Evolutionary conservation across 2,113 vertebrate species (phyloP), one percentile per base, ranked within the genome.

Genomic region (Eulemur rufifrons): DNA sequence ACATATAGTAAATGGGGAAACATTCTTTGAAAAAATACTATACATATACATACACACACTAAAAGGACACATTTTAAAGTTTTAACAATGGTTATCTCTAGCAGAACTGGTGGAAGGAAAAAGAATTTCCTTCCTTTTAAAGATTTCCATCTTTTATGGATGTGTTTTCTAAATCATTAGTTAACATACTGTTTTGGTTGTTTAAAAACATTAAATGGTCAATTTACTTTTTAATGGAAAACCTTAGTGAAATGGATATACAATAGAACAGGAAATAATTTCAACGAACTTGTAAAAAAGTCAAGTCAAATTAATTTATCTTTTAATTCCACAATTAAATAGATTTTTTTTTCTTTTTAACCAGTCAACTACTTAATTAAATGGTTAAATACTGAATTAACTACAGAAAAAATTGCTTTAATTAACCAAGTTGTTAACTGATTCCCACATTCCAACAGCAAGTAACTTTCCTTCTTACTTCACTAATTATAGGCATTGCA

Each of bases 281-380:
- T 89, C 61, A 81, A 86, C 42, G 52, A 76, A 86, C 2, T 34
- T 90, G 3, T 71, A 81, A 94, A 80, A 20, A 94, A 68, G 6
- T 74, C 34, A 83, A 93, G 83, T 69, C 69, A 95, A 96, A 83
- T 37, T 39, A 93, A 80, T 83, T 83, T 94, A 86, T 68, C 23
- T 87, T 95, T 91, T 91, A 91, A 91, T 88, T 84, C 63, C 82
- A 61, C 2, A 89, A 87, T 74, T 80, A 93, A 52, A 47, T 34
- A 77, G 59, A 25, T 50, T 47, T 29, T 92, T 92, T 71, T 59
- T 66, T 71, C 25, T 80, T 69, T 77, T 61, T 68, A 61, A 69
- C 32, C 18, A 84, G 20, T 59, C 32, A 82, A 86, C 61, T 92
- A 89, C 11, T 93, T 90, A 68, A 81, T 91, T 85, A 61, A 95